Evolutionary conservation across 2,113 vertebrate genomes (phyloP), one percentile per base, ranked within the genome.

Genomic region (Sitta europaea): DNA sequence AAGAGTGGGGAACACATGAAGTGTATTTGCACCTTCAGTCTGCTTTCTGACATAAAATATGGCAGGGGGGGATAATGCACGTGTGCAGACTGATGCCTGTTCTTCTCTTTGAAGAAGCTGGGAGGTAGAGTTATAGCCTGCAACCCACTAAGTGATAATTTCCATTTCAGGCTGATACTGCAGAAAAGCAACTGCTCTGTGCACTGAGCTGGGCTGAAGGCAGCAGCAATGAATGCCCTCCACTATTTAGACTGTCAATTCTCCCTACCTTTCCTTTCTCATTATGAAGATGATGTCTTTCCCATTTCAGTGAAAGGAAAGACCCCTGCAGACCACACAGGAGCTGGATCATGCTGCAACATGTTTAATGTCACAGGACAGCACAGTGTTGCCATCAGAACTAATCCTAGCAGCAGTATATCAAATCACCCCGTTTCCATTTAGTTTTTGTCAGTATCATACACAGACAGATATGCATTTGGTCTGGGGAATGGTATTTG

Each of bases 341-440:
- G 59, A 90, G 45, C 70, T 80, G 76, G 51, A 91, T 91, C 87
- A 33, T 43, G 35, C 71, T 61, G 74, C 43, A 91, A 38, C 45
- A 59, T 9, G 16, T 84, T 87, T 85, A 93, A 67, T 72, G 27
- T 78, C 82, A 96, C 61, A 81, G 73, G 68, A 68, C 35, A 77
- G 68, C 76, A 28, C n/a, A n/a, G 43, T 51, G 24, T 27, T 74
- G 50, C 57, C 67, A 72, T 68, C 73, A 85, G 63, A 91, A 72
- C 31, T 90, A 94, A 96, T 94, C 55, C 62, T 43, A 84, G 75
- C 47, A 86, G 63, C 33, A 48, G 82, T 71, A 68, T 81, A 89
- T 86, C 70, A 94, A 94, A 92, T 94, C 74, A 53, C 47, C 21
- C 45, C 25, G 58, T 91, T 92, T 96, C 92, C 61, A 94, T 95